Conservation (phyloP, 2,797 vertebrate species). For the Brotula barbata region DNA sequence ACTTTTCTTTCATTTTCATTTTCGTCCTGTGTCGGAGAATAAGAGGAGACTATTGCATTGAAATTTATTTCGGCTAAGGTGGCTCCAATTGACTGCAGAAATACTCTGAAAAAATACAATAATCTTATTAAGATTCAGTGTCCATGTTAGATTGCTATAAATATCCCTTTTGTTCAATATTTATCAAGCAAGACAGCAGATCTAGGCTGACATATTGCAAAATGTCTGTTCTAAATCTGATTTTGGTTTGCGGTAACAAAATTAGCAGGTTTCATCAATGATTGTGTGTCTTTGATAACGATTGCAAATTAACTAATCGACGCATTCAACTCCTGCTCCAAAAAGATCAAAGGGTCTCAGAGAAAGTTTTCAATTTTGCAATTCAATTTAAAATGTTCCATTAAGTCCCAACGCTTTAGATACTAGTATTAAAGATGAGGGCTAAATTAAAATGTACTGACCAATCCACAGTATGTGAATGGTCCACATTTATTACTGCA, state of each 20-base stretch:
- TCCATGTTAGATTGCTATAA: slow-evolving; percentile 32
- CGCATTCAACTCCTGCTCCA: neutral
- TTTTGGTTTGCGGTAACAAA: neutral
- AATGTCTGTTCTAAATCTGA: neutral
- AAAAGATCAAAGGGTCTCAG: too few species aligned
- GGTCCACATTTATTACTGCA: too few species aligned
- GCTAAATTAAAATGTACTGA: too few species aligned
- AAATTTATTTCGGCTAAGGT: slow-evolving; percentile 56
- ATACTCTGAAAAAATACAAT: slow-evolving; percentile 4
- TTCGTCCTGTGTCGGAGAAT: slow-evolving; percentile 29
- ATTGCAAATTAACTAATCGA: neutral
- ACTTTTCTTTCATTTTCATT: slow-evolving; percentile 52
- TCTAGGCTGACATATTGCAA: neutral
- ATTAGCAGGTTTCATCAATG: neutral
- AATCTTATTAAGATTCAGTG: slow-evolving; percentile 40
- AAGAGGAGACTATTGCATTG: slow-evolving; percentile 46
- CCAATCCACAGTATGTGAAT: too few species aligned
- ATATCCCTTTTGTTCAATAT: neutral
- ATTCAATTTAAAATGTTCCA: too few species aligned
- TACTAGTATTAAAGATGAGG: too few species aligned
- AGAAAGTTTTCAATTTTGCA: too few species aligned
- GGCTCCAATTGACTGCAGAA: slow-evolving; percentile 51
- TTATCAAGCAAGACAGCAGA: neutral
- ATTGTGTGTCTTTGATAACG: neutral
- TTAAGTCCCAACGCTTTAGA: too few species aligned